A percentile compares a stretch with the other conserved stretches of the same genome.
Evolutionary conservation across 2,888 invertebrate species (phyloP).

Genomic region (Eupsilia transversa): DNA sequence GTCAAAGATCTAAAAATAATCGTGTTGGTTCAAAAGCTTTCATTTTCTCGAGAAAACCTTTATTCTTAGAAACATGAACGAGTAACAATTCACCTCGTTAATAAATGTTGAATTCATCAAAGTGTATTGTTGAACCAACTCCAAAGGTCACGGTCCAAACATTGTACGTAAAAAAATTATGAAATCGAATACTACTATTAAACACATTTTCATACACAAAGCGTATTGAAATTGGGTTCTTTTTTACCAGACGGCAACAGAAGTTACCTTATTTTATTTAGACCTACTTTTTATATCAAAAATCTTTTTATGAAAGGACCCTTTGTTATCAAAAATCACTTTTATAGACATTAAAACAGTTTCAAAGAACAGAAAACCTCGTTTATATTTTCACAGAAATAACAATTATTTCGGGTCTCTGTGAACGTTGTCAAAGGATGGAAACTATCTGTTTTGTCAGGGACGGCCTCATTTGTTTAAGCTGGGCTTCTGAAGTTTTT

Average conservation of each 20-base stretch:
- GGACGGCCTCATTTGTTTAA: conserved; percentile 17
- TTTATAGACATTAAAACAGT: conserved; percentile 34
- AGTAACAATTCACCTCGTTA: conserved; percentile 11
- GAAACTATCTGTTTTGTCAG: conserved; percentile 37
- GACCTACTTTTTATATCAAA: conserved; percentile 9
- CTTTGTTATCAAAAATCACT: conserved; percentile 50
- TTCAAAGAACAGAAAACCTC: conserved; percentile 17
- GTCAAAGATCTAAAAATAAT: background rate
- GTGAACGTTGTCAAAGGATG: conserved; percentile 18
- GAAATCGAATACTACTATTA: conserved; percentile 10
- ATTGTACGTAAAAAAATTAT: background rate
- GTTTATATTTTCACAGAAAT: conserved; percentile 27
- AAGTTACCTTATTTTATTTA: conserved; percentile 33
- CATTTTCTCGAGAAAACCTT: background rate
- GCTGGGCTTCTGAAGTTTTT: conserved; percentile 38
- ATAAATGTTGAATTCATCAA: conserved; percentile 20
- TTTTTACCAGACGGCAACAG: conserved; percentile 20
- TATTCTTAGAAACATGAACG: background rate
- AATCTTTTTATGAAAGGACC: conserved; percentile 11
- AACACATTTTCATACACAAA: conserved; percentile 35
- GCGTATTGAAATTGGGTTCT: conserved; percentile 29
- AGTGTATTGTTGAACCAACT: background rate
- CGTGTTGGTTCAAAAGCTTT: background rate
- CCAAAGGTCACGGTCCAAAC: background rate
- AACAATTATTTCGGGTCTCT: conserved; percentile 19